Base-by-base conservation (phyloP, 2,888 invertebrate genomes). In the Pristionchus fissidentatus region DNA sequence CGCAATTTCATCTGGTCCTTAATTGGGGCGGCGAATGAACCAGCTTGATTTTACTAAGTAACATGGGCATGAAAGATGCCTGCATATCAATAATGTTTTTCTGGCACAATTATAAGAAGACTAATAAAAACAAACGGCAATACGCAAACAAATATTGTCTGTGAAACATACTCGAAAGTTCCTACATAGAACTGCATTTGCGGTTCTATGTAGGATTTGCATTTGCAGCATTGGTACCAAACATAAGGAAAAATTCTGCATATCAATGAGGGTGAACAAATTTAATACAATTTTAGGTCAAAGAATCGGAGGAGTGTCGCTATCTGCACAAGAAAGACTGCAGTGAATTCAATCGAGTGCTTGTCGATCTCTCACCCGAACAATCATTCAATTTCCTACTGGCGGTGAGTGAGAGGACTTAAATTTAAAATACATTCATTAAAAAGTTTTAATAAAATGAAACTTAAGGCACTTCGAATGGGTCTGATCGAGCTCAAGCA, bases 401-500 rank as follows among this genome's bases (percentile, higher is more conserved):
- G 15, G 90, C 92, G 1, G 90, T 90, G 60, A 84, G 88, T 38
- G 10, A 35, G 13, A 26, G 26, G 8, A 60, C n/a, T 26, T 60
- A 60, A n/a, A 60, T 8, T 26, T 60, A 8, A 26, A n/a, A n/a
- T 26, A 10, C 60, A 15, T n/a, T 60, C n/a, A 8, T 60, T 26
- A 26, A 60, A 60, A n/a, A 8, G 8, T n/a, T n/a, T 19, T 7
- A 66, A 13, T 5, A 19, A 13, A 52, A 55, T 73, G 35, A 3
- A 8, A 29, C 4, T 70, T 87, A 55, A 90, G 90, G 90, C 90
- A 1, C 89, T 92, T 15, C 90, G 92, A 88, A 91, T 92, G 89
- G 92, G 92, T 32, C 86, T 92, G 60, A 90, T 92, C 77, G 92
- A 92, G 57, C 84, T 91, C 78, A 90, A 92, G 83, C 92, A 92